phyloP scores from a whole-genome alignment of 2,113 vertebrate genomes.

The Peromyscus leucopus region DNA sequence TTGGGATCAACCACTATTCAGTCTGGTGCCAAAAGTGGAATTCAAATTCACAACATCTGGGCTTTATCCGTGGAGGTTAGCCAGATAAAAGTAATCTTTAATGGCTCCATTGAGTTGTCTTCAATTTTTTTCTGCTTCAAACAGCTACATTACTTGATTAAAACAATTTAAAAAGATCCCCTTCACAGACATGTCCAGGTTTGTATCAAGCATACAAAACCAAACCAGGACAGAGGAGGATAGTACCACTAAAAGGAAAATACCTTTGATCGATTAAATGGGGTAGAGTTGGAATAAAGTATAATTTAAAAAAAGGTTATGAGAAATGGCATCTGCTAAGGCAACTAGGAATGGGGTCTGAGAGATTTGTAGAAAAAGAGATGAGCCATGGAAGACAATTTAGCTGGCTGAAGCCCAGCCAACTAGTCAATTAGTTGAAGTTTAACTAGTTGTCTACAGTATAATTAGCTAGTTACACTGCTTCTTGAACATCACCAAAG shows the following conservation, averaged over 20 bases:
- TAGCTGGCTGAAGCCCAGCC: not conserved
- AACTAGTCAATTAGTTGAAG: not conserved
- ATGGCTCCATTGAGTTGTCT: conserved; percentile 60
- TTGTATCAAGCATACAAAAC: not conserved
- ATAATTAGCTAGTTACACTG: not conserved
- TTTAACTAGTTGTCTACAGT: not conserved
- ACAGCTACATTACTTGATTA: conserved; percentile 79
- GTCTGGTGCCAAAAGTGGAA: conserved; percentile 61
- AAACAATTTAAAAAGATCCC: conserved; percentile 61
- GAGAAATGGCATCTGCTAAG: not conserved
- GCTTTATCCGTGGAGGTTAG: conserved; percentile 32
- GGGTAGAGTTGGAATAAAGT: not conserved
- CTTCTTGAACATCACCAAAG: not conserved
- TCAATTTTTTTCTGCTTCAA: conserved; percentile 66
- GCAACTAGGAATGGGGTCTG: not conserved
- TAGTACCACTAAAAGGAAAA: not conserved
- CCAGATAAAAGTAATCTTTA: conserved; percentile 48
- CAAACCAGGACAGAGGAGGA: not conserved
- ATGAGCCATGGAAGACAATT: not conserved
- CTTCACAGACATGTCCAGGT: not conserved
- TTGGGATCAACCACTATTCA: conserved; percentile 48
- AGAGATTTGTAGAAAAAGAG: not conserved
- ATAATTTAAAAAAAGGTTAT: not conserved
- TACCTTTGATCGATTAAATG: not conserved
- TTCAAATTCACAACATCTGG: conserved; percentile 10